A percentile compares a stretch with the other conserved stretches of the same genome.
Conservation (phyloP, 2,888 invertebrate genomes). For the Tipula lateralis region DNA sequence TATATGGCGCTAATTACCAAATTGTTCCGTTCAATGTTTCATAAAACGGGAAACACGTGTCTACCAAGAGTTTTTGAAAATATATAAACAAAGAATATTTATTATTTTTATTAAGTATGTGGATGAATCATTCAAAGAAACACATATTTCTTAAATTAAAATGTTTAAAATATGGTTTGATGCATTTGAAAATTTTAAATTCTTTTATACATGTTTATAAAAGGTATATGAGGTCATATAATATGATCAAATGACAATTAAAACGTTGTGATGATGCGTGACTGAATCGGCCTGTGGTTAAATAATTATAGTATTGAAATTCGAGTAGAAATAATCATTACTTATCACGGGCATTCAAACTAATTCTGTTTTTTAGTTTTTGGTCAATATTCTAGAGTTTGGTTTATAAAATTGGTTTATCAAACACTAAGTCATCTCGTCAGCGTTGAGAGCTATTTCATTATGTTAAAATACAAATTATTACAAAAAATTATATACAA, state of each 20-base stretch:
- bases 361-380: no score
- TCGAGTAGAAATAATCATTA: no score
- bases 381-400: no score
- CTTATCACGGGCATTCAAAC: no score
- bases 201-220: neutral
- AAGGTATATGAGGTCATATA: neutral
- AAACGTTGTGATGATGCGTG: neutral
- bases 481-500: no score
- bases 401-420: no score
- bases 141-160: neutral
- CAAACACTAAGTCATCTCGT: no score
- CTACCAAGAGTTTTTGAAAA: neutral
- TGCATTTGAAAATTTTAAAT: neutral
- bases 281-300: neutral
- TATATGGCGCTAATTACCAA: neutral
- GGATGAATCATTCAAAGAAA: neutral
- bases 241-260: neutral
- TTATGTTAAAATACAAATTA: no score
- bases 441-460: no score
- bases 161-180: neutral
- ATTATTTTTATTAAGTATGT: neutral
- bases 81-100: neutral
- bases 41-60: neutral
- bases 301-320: neutral
- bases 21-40: neutral